Evolutionary conservation across 2,797 vertebrate species (phyloP), one percentile per base, ranked within the genome.

Genomic region (Phalanger gymnotis): DNA sequence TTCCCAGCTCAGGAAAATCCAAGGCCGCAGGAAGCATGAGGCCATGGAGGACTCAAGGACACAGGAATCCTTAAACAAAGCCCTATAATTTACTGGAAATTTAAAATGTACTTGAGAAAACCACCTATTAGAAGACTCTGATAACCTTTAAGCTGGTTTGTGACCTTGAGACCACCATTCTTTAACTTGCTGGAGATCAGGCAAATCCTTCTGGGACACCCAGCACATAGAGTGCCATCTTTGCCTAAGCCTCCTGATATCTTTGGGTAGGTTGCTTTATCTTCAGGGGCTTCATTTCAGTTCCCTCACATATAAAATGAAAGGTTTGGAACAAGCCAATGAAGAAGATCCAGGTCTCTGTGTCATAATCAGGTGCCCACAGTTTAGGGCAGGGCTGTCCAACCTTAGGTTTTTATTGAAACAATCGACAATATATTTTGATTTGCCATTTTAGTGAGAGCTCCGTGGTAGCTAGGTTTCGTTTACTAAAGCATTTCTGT

Each of bases 1-100:
- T 93, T 56, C 92, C 95, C 61, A 91, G 96, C 97, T 96, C 96
- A 90, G 0, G 90, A 96, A 73, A 96, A 97, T 95, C 96, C 97
- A 96, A 98, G 95, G 95, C 96, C 92, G 89, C 95, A 94, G 95
- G 93, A 96, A 58, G 53, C 52, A 90, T 22, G 89, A 91, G 94
- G 93, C 53, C 92, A 54, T 25, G 30, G 31, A 56, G 94, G 93
- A 96, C 54, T 28, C 95, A 96, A 90, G 61, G 4, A 81, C 73
- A 58, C 93, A 73, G 52, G 57, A 93, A 94, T 90, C 96, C 31
- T 94, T 95, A 94, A 95, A 81, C 93, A 96, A 93, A 54, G 54
- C 91, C 94, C 55, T 95, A 92, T 87, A 47, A 87, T 51, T 87
- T 47, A 87, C 73, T 87, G 40, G 73, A 87, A 87, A 87, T 87